Evolutionary conservation across 2,797 vertebrate genomes (phyloP).

Genomic region (Sebastes matsubarae): DNA sequence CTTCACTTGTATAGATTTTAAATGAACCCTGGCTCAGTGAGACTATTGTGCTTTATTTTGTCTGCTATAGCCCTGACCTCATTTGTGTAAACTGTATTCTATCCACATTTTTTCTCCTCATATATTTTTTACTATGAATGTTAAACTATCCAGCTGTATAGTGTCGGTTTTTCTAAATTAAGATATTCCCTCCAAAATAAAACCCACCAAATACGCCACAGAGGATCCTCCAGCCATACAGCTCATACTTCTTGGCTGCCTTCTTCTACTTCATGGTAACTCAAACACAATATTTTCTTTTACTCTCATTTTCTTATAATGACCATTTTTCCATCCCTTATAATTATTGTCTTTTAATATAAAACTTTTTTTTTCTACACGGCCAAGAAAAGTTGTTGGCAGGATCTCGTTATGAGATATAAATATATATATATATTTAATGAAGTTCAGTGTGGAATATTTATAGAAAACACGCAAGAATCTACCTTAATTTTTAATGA

Average conservation of each 20-base stretch:
- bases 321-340: slow-evolving; percentile 5
- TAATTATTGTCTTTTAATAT: slow-evolving; percentile 29
- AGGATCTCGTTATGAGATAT: background rate
- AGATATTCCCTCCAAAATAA: slow-evolving; percentile 7
- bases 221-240: slow-evolving; percentile 4
- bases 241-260: slow-evolving; percentile 16
- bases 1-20: background rate
- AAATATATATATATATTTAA: background rate
- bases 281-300: slow-evolving; percentile 38
- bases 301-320: slow-evolving; percentile 19
- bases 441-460: background rate
- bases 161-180: slow-evolving; percentile 15
- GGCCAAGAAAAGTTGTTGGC: background rate
- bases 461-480: background rate
- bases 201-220: background rate
- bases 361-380: background rate
- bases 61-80: background rate
- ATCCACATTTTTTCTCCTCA: background rate
- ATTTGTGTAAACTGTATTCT: background rate
- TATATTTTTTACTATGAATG: background rate
- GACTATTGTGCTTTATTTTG: background rate
- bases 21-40: background rate
- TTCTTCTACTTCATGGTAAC: background rate
- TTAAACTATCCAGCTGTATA: background rate
- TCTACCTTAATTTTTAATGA: slow-evolving; percentile 10